phyloP scores from a whole-genome alignment of 2,113 vertebrate genomes.

The Austrofundulus limnaeus region DNA sequence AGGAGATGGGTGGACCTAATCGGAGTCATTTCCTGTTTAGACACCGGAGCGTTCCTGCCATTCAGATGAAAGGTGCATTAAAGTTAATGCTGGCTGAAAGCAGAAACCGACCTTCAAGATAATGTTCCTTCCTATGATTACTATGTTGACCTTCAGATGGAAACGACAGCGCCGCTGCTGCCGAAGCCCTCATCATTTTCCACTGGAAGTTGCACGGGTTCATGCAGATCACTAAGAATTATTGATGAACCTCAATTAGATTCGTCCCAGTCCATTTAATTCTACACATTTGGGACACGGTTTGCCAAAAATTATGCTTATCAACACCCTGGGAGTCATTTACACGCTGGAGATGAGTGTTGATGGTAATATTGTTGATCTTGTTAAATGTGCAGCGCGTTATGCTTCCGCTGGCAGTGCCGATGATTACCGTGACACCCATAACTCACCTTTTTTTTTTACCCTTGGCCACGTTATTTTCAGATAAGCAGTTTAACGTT shows the following conservation, averaged over 20 bases:
- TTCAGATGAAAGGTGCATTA: constrained; percentile 45
- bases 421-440: constrained; percentile 46
- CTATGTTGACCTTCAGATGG: constrained; percentile 59
- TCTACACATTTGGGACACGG: constrained; percentile 48
- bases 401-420: constrained; percentile 42
- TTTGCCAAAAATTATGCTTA: constrained; percentile 52
- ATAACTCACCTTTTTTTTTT: constrained; percentile 30
- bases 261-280: constrained; percentile 63
- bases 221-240: constrained; percentile 58
- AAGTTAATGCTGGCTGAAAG: constrained; percentile 42
- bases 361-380: constrained; percentile 55
- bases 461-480: constrained; percentile 23
- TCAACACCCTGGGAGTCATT: constrained; percentile 59
- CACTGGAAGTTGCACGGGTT: constrained; percentile 51
- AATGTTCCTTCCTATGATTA: constrained; percentile 55
- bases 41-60: constrained; percentile 9
- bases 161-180: constrained; percentile 25
- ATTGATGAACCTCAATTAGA: constrained; percentile 68
- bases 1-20: not conserved
- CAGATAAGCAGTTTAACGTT: constrained; percentile 38
- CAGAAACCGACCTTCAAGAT: constrained; percentile 43
- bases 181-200: constrained; percentile 59
- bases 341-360: constrained; percentile 30
- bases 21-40: constrained; percentile 21
- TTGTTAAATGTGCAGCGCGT: constrained; percentile 47